Evolutionary conservation across 2,888 invertebrate genomes (phyloP).

Genomic region (Cerastis leucographa): DNA sequence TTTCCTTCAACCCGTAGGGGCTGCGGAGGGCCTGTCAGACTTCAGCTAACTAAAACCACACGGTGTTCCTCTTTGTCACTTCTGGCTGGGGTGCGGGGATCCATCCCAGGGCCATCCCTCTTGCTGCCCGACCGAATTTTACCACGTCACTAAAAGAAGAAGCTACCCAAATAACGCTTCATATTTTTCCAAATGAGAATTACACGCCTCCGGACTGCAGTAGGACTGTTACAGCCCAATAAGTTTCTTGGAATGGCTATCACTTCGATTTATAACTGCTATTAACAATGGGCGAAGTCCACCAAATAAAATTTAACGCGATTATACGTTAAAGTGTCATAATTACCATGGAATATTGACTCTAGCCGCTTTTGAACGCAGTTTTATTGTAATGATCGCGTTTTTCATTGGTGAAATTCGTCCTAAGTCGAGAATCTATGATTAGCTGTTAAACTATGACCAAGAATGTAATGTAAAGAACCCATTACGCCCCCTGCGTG

Average conservation of each 20-base stretch:
- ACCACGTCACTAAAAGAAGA: background rate
- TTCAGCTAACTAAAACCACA: too few relatives aligned
- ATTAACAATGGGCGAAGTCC: constrained; percentile 14
- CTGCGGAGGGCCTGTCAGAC: too few relatives aligned
- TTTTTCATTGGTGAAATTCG: background rate
- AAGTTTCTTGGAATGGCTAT: constrained; percentile 7
- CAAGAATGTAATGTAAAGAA: constrained; percentile 1
- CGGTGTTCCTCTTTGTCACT: too few relatives aligned
- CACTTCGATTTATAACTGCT: constrained; percentile 19
- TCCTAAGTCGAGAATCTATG: constrained; percentile 10
- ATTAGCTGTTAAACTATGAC: constrained; percentile 13
- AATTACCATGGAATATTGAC: background rate
- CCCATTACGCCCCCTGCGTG: constrained; percentile 38
- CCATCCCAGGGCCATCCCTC: too few relatives aligned
- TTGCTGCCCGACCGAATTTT: background rate
- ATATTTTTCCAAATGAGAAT: background rate
- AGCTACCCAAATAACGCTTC: background rate
- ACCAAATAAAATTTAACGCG: background rate
- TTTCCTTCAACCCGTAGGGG: too few relatives aligned
- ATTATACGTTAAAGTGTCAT: background rate
- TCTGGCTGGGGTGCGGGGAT: too few relatives aligned
- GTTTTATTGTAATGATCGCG: background rate
- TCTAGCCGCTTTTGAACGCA: background rate
- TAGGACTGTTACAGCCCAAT: background rate
- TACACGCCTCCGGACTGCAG: background rate